These are phyloP conservation scores for Chloropsis cyanopogon DNA, from an alignment of 2,113 vertebrate species.

Conservation along the genomic window DNA sequence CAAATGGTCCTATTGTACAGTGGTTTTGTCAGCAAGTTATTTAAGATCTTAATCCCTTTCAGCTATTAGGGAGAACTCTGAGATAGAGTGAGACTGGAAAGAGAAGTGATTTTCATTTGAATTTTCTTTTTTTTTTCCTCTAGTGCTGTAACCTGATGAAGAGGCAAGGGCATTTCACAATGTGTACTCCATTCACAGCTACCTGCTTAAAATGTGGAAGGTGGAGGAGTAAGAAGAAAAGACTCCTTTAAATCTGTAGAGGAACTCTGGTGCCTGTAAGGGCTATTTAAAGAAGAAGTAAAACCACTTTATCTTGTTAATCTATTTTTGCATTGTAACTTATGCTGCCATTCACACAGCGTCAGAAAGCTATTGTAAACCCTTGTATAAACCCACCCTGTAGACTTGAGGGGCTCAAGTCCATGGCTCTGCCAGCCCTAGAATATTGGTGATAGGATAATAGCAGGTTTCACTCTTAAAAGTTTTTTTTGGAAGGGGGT, in stretches of 20 bases:
- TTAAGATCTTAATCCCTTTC: constrained; percentile 24
- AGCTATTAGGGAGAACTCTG: background rate
- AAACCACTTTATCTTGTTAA: constrained; percentile 40
- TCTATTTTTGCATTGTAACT: constrained; percentile 45
- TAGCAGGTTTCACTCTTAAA: background rate
- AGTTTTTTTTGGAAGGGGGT: background rate
- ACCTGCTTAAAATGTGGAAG: constrained; percentile 51
- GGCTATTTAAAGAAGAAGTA: constrained; percentile 36
- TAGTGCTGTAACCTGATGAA: background rate
- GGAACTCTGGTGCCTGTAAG: background rate
- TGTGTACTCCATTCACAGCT: background rate
- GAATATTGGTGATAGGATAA: background rate
- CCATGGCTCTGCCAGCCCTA: background rate
- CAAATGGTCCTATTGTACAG: background rate
- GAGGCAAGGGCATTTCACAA: background rate
- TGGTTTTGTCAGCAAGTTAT: background rate
- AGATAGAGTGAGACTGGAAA: background rate
- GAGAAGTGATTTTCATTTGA: constrained; percentile 9
- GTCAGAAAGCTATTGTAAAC: constrained; percentile 17
- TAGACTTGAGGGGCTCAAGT: background rate
- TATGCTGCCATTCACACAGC: constrained; percentile 11
- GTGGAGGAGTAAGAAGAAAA: constrained; percentile 37
- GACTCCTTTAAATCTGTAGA: background rate
- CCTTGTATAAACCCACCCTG: background rate
- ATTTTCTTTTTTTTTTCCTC: constrained; percentile 14